Percentiles rank a stretch among this genome's conserved stretches.
phyloP scores from a whole-genome alignment of 2,797 vertebrate genomes.

The Platyrinchus mystaceus region DNA sequence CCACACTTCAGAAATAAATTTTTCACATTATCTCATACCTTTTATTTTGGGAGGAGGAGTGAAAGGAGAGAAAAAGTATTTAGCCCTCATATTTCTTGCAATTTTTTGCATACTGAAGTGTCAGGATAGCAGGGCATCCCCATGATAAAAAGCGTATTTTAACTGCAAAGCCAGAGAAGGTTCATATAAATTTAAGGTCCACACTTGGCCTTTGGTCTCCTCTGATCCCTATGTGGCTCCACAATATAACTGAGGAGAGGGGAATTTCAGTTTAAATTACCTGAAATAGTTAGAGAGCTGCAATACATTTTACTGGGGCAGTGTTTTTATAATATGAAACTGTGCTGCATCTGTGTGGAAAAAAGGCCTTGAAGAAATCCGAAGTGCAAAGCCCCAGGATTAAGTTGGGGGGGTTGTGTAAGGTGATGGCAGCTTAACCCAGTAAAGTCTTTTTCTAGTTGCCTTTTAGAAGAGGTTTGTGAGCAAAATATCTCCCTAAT shows the following conservation, averaged over 20 bases:
- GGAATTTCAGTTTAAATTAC: neutral
- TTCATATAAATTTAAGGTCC: neutral
- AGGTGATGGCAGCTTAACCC: neutral
- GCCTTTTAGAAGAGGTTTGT: neutral
- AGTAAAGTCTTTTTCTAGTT: neutral
- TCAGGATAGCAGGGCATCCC: neutral
- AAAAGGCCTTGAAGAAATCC: neutral
- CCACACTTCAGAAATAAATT: neutral
- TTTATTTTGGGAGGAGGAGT: neutral
- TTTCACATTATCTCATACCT: neutral
- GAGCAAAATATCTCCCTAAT: neutral
- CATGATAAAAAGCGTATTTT: neutral
- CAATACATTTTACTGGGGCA: neutral
- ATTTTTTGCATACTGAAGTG: neutral
- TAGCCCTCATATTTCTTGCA: neutral
- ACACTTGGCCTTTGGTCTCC: neutral
- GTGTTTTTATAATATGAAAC: neutral
- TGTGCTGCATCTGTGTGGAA: neutral
- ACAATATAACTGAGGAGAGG: neutral
- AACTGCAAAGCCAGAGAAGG: neutral
- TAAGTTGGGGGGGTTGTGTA: neutral
- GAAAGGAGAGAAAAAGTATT: neutral
- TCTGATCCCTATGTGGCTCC: neutral
- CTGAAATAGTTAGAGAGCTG: neutral
- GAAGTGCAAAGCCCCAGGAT: neutral